Evolutionary conservation across 2,797 vertebrate species (phyloP).

Genomic region (Paedocypris micromegethes): DNA sequence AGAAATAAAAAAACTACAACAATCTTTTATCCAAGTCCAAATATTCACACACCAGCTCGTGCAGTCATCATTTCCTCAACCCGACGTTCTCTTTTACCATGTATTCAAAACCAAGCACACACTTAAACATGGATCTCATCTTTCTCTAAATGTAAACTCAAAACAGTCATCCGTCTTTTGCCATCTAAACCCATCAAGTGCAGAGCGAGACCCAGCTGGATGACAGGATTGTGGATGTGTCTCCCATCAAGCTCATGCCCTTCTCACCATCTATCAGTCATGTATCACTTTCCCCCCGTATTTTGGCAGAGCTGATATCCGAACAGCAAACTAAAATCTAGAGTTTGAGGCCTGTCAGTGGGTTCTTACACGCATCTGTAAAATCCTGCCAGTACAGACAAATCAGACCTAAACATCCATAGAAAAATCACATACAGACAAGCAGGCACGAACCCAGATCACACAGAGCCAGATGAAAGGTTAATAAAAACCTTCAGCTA

Average conservation of each 20-base stretch:
- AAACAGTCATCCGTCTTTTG: conserved; percentile 43
- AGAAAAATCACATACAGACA: neutral
- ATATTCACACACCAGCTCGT: too few species aligned
- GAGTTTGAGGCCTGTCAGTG: conserved; percentile 24
- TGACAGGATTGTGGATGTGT: conserved; percentile 24
- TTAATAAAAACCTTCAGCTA: conserved; percentile 50
- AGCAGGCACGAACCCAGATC: conserved; percentile 3
- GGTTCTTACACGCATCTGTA: conserved; percentile 7
- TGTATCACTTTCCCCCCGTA: conserved; percentile 12
- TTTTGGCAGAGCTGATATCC: conserved; percentile 35
- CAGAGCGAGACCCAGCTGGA: conserved; percentile 28
- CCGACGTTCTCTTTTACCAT: too few species aligned
- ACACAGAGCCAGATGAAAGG: conserved; percentile 33
- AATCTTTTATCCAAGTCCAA: too few species aligned
- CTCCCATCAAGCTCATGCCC: conserved; percentile 18
- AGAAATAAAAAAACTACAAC: too few species aligned
- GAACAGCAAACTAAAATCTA: conserved; percentile 38
- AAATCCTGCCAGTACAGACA: conserved; percentile 5
- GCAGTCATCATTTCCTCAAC: too few species aligned
- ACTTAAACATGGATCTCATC: neutral
- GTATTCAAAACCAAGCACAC: too few species aligned
- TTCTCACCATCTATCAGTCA: conserved; percentile 30
- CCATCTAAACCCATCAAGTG: conserved; percentile 35
- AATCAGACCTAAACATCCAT: neutral
- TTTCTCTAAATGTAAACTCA: conserved; percentile 34